A percentile compares a stretch with the other conserved stretches of the same genome.
Evolutionary conservation across 2,797 vertebrate species (phyloP).

Genomic region (Channallabes apus): DNA sequence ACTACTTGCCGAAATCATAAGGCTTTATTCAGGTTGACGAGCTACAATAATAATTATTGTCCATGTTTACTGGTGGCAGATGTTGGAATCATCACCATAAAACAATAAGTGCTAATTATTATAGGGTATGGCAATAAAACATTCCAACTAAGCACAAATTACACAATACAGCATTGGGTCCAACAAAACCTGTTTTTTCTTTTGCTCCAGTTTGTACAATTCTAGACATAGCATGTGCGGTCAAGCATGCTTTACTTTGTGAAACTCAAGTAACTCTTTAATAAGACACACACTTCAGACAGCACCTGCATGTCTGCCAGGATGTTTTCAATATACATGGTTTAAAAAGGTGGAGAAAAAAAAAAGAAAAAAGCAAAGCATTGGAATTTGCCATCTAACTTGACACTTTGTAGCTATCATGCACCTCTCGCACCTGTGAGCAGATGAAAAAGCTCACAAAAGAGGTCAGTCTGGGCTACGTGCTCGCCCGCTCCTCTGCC

Average conservation of each 20-base stretch:
- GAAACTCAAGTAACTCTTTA: slow-evolving; percentile 37
- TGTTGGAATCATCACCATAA: slow-evolving; percentile 25
- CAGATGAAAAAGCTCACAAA: slow-evolving; percentile 51
- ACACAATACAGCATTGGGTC: background rate
- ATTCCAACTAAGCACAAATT: background rate
- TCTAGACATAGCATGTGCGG: background rate
- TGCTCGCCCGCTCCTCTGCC: slow-evolving; percentile 81
- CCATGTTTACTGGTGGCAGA: slow-evolving; percentile 19
- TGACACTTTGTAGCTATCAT: slow-evolving; percentile 42
- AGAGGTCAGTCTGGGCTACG: slow-evolving; percentile 80
- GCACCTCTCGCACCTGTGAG: slow-evolving; percentile 45
- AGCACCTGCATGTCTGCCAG: slow-evolving; percentile 32
- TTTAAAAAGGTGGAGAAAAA: background rate
- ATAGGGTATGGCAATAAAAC: slow-evolving; percentile 15
- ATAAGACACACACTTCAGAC: slow-evolving; percentile 22
- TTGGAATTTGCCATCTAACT: slow-evolving; percentile 42
- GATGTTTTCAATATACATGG: slow-evolving; percentile 30
- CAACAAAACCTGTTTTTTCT: background rate
- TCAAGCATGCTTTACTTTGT: slow-evolving; percentile 7
- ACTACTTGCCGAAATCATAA: background rate
- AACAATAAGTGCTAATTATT: slow-evolving; percentile 19
- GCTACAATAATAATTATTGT: slow-evolving; percentile 31
- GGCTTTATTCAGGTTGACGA: slow-evolving; percentile 28
- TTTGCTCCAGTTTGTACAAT: background rate
- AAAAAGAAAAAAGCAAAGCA: slow-evolving; percentile 5